A percentile compares a stretch with the other conserved stretches of the same genome.
These are phyloP conservation scores for Hemibagrus guttatus DNA, from an alignment of 2,797 vertebrate species.

Conservation along the genomic window DNA sequence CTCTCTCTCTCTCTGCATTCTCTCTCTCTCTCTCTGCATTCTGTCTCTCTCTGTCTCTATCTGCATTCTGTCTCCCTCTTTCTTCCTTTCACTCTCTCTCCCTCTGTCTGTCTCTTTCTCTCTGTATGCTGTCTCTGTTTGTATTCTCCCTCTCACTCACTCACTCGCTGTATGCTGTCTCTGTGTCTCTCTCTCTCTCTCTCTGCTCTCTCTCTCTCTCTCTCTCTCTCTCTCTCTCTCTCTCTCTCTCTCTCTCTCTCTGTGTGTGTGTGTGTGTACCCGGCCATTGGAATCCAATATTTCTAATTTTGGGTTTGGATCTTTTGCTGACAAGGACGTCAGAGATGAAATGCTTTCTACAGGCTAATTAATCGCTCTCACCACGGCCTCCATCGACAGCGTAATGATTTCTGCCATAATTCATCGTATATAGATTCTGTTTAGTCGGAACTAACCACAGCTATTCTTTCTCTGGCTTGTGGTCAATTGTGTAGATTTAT, in stretches of 20 bases:
- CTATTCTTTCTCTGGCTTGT: slow-evolving; percentile 11
- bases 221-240: background rate
- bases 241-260: slow-evolving; percentile 34
- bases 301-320: slow-evolving; percentile 75
- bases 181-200: slow-evolving; percentile 41
- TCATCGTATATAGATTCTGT: slow-evolving; percentile 55
- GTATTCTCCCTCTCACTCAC: no score
- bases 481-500: slow-evolving; percentile 16
- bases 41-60: no score
- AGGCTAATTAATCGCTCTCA: slow-evolving; percentile 73
- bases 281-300: slow-evolving; percentile 74
- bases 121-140: no score
- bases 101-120: slow-evolving; percentile 21
- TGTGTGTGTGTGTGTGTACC: slow-evolving; percentile 70
- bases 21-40: background rate
- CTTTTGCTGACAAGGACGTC: slow-evolving; percentile 70
- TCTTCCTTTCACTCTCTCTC: background rate
- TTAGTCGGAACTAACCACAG: slow-evolving; percentile 12
- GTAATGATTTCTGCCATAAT: slow-evolving; percentile 72
- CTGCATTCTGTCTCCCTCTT: no score
- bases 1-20: no score
- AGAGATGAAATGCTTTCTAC: slow-evolving; percentile 71
- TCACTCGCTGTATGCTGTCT: no score
- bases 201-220: background rate
- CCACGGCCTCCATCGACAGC: slow-evolving; percentile 64